phyloP scores from a whole-genome alignment of 2,888 invertebrate genomes.

The Synergus gifuensis region DNA sequence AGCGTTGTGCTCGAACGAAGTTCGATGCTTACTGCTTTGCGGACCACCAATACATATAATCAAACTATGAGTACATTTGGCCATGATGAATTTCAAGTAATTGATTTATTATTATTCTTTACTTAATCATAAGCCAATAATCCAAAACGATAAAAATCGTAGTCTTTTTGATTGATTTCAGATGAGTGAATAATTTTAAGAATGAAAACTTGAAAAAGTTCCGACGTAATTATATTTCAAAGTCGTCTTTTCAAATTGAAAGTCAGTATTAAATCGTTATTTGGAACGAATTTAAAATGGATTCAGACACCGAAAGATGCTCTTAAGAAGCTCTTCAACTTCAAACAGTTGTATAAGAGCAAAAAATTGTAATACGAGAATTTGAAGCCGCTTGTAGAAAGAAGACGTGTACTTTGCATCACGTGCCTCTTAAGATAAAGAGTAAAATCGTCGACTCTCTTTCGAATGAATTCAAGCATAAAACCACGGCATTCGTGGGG shows the following conservation, averaged over 20 bases:
- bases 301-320: too few species aligned
- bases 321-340: too few species aligned
- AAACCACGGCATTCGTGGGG: constrained; percentile 72
- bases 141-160: background rate
- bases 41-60: constrained; percentile 30
- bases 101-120: background rate
- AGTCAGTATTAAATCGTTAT: too few species aligned
- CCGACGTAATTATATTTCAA: background rate
- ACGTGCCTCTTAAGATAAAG: constrained; percentile 3
- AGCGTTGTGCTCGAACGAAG: constrained; percentile 69
- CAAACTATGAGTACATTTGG: background rate
- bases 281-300: too few species aligned
- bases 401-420: background rate
- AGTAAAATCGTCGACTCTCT: background rate
- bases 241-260: too few species aligned
- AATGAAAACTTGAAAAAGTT: background rate
- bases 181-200: too few species aligned
- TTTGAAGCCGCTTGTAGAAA: background rate
- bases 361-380: background rate
- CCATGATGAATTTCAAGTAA: background rate
- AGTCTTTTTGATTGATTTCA: too few species aligned
- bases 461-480: constrained; percentile 64
- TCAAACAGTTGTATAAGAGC: too few species aligned
- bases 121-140: background rate
- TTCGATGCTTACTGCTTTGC: constrained; percentile 45